These are phyloP conservation scores for Campoplex capitator DNA, from an alignment of 2,888 invertebrate species.

Conservation along the genomic window DNA sequence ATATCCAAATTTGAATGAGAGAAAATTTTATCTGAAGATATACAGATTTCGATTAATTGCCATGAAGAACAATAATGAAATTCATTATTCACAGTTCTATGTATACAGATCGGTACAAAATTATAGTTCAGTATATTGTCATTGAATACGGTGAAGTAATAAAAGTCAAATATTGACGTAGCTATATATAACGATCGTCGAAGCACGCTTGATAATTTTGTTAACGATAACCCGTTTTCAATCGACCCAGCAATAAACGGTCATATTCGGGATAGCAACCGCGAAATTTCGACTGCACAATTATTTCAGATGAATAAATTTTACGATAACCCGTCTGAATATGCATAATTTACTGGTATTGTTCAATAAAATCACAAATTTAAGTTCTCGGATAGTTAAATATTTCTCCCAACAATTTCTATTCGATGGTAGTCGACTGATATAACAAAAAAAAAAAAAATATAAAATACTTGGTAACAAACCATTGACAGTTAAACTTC, in stretches of 20 bases:
- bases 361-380: not conserved
- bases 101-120: not conserved
- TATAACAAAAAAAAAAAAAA: not conserved
- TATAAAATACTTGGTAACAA: not conserved
- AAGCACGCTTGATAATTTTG: slow-evolving; percentile 1
- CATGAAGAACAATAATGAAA: not conserved
- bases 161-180: not conserved
- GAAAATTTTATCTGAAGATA: not conserved
- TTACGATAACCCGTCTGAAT: not conserved
- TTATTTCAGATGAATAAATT: not conserved
- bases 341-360: not conserved
- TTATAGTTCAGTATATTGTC: not conserved
- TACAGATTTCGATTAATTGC: not conserved
- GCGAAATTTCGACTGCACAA: not conserved
- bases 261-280: not conserved
- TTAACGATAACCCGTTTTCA: slow-evolving; percentile 1
- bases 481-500: not conserved
- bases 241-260: not conserved
- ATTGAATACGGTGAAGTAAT: not conserved
- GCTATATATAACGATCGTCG: not conserved
- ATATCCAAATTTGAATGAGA: not conserved
- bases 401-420: not conserved
- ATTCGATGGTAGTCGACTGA: not conserved
- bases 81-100: not conserved
- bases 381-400: not conserved